Percentiles rank a stretch among this genome's conserved stretches.
These are phyloP conservation scores for Pristiophorus japonicus DNA, from an alignment of 2,113 vertebrate genomes.

Conservation along the genomic window DNA sequence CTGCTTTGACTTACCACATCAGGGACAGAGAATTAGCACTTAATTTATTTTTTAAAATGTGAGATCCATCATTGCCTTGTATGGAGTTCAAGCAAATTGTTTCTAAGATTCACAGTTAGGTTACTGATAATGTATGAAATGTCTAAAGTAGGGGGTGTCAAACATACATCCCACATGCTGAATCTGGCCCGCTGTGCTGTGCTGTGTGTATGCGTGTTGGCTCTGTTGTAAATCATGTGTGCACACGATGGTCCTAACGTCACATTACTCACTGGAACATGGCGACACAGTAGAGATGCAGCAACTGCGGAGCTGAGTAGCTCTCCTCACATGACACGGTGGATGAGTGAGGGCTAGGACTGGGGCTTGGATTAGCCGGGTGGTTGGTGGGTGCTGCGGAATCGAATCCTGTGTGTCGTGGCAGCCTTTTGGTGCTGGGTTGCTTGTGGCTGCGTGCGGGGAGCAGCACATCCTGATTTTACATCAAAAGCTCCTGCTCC, in stretches of 20 bases:
- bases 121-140: not conserved
- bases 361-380: not conserved
- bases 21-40: constrained; percentile 31
- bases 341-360: not conserved
- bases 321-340: not conserved
- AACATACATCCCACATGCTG: no score
- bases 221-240: not conserved
- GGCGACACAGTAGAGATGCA: not conserved
- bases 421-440: not conserved
- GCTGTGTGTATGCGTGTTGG: not conserved
- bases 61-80: constrained; percentile 6
- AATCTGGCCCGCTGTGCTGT: not conserved
- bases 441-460: not conserved
- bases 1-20: constrained; percentile 7
- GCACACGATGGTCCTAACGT: not conserved
- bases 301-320: not conserved
- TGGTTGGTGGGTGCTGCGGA: not conserved
- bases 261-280: not conserved
- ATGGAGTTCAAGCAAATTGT: constrained; percentile 1
- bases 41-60: not conserved
- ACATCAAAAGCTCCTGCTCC: not conserved
- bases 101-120: not conserved
- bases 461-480: not conserved
- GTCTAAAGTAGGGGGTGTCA: not conserved
- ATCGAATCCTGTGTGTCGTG: not conserved